Percentiles rank a stretch among this genome's conserved stretches.
phyloP scores from a whole-genome alignment of 2,113 vertebrate species.

The Brachyhypopomus gauderio region DNA sequence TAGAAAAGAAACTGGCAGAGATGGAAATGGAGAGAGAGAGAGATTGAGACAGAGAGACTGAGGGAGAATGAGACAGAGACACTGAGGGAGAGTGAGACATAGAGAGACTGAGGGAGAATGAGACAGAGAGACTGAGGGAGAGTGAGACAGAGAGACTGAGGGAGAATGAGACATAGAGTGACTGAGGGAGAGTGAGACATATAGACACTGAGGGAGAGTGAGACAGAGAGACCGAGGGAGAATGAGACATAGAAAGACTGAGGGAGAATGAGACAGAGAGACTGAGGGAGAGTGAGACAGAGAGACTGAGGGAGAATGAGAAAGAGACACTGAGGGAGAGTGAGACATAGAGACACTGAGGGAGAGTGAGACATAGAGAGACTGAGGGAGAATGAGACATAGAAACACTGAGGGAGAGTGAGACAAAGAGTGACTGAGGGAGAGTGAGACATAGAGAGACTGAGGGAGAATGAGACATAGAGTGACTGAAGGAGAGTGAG shows the following conservation, averaged over 20 bases:
- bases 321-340: constrained; percentile 14
- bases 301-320: neutral
- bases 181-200: no score
- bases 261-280: no score
- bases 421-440: constrained; percentile 13
- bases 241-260: constrained; percentile 11
- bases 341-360: no score
- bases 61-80: neutral
- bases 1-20: neutral
- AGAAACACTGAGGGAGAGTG: neutral
- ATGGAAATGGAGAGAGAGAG: constrained; percentile 6
- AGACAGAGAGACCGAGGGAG: constrained; percentile 3
- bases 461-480: neutral
- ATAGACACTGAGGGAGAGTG: neutral
- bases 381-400: no score
- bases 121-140: neutral
- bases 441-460: no score
- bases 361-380: neutral
- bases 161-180: neutral
- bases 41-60: constrained; percentile 10
- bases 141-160: constrained; percentile 13
- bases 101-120: constrained; percentile 5
- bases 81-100: constrained; percentile 1
- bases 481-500: constrained; percentile 7
- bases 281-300: constrained; percentile 1